phyloP scores from a whole-genome alignment of 2,888 invertebrate species.

The Lymantria dispar region DNA sequence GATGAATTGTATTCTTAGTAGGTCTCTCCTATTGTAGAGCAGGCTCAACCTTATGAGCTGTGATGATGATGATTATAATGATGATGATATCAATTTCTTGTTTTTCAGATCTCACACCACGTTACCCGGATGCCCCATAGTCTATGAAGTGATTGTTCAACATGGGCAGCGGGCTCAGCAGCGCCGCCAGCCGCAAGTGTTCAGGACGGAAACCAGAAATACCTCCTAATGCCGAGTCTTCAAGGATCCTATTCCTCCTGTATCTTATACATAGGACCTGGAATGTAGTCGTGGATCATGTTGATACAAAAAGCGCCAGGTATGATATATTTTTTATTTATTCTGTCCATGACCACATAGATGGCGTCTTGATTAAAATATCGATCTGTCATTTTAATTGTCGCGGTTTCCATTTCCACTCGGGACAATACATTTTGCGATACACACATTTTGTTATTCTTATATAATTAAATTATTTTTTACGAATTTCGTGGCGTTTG shows the following conservation, averaged over 20 bases:
- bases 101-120: conserved; percentile 20
- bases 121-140: conserved; percentile 9
- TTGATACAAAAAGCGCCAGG: conserved; percentile 81
- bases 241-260: conserved; percentile 84
- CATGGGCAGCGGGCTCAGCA: conserved; percentile 65
- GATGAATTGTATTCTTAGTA: no score
- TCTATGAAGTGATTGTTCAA: conserved; percentile 43
- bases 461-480: no score
- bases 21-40: no score
- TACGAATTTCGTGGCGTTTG: no score
- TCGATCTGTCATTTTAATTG: no score
- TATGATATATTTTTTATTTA: conserved; percentile 13
- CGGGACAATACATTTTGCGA: no score
- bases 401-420: no score
- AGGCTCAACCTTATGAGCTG: no score
- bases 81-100: neutral
- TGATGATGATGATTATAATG: no score
- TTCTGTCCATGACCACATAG: no score
- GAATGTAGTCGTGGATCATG: conserved; percentile 85
- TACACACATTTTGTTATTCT: no score
- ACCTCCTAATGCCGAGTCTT: conserved; percentile 77
- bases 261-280: conserved; percentile 87
- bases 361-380: no score
- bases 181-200: conserved; percentile 57
- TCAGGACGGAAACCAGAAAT: conserved; percentile 40